Evolutionary conservation across 2,888 invertebrate species (phyloP).

Genomic region (Dinocampus coccinellae): DNA sequence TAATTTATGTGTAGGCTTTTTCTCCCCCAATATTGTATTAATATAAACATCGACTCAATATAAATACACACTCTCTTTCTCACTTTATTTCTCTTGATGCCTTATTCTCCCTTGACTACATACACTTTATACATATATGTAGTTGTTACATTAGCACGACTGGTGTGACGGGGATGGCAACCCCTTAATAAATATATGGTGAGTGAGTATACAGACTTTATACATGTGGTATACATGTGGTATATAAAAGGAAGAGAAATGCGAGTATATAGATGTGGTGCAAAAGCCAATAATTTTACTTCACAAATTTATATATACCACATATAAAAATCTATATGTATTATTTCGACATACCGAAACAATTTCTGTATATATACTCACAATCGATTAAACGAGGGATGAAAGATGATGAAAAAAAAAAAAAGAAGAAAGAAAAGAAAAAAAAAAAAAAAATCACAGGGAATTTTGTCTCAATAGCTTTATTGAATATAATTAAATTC

Average conservation of each 20-base stretch:
- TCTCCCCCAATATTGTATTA: conserved; percentile 42
- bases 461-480: conserved; percentile 2
- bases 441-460: conserved; percentile 4
- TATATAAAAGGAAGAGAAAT: conserved; percentile 5
- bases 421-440: too few relatives aligned
- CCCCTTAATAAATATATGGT: conserved; percentile 28
- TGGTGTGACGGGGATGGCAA: conserved; percentile 36
- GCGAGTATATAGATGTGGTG: neutral
- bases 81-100: too few relatives aligned
- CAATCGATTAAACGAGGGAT: conserved; percentile 34
- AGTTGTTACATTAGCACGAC: conserved; percentile 46
- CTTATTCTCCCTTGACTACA: conserved; percentile 22
- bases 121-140: conserved; percentile 11
- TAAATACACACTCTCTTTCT: conserved; percentile 41
- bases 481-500: conserved; percentile 13
- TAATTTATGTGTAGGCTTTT: conserved; percentile 4
- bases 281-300: conserved; percentile 6
- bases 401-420: too few relatives aligned
- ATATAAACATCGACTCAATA: conserved; percentile 51
- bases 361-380: conserved; percentile 34
- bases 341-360: conserved; percentile 35
- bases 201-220: neutral
- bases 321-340: neutral
- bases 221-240: neutral
- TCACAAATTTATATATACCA: neutral